These are phyloP conservation scores for Stegodyphus mimosarum DNA, from an alignment of 1,140 invertebrate species.

Conservation along the genomic window DNA sequence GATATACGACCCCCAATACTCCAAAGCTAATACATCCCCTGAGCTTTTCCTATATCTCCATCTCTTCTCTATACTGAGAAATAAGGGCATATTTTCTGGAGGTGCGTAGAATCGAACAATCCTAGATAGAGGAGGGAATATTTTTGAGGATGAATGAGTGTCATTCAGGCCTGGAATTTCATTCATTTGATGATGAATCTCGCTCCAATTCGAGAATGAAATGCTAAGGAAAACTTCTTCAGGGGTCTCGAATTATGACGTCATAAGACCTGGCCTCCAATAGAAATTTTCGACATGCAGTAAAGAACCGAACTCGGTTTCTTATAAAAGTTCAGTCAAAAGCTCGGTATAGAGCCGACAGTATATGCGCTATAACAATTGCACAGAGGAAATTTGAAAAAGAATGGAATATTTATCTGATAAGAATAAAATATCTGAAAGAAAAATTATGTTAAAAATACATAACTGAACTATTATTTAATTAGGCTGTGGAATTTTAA, in stretches of 20 bases:
- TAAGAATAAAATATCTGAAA: too few relatives aligned
- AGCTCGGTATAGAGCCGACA: too few relatives aligned
- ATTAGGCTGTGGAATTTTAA: too few relatives aligned
- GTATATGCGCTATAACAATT: too few relatives aligned
- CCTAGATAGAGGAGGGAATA: conserved; percentile 37
- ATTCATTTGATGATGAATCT: conserved; percentile 53
- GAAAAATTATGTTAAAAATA: too few relatives aligned
- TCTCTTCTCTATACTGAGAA: background rate
- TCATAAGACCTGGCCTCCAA: conserved; percentile 18
- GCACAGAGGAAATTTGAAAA: too few relatives aligned
- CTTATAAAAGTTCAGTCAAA: too few relatives aligned
- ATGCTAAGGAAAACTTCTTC: conserved; percentile 35
- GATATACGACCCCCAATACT: background rate
- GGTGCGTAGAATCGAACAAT: conserved; percentile 36
- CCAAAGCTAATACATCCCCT: background rate
- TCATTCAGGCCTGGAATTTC: conserved; percentile 50
- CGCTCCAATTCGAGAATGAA: conserved; percentile 39
- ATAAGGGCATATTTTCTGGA: conserved; percentile 40
- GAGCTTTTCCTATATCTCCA: background rate
- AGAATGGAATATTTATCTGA: too few relatives aligned
- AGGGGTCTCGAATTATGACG: conserved; percentile 34
- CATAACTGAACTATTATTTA: too few relatives aligned
- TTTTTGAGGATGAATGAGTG: conserved; percentile 42
- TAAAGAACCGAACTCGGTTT: too few relatives aligned
- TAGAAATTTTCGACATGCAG: background rate